Base-by-base conservation (phyloP, 92 coral and sea anemone species). In the Heliopora coerulea region DNA sequence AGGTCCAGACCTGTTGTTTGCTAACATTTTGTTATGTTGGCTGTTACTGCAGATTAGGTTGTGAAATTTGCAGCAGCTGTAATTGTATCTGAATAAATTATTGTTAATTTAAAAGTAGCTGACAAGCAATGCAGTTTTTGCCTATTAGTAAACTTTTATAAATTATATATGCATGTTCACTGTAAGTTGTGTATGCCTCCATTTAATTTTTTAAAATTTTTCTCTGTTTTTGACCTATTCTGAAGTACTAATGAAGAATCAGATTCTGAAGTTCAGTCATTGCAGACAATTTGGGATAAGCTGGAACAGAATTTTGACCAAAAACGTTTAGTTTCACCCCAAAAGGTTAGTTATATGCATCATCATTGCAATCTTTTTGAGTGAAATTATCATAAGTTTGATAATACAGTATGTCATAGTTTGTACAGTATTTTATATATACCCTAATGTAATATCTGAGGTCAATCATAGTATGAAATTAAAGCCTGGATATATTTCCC, bases 231-330 rank as follows among this genome's bases (percentile, higher is more conserved):
- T 19, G 23, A 4, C 1, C n/a, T 1, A 0, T 54, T 54, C 29
- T 58, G 15, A 40, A 65, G 72, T 65, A 18, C 25, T n/a, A 65
- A 9, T 41, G 72, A 65, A 8, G 4, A 65, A 40, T 40, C 34
- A 5, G 15, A 17, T 42, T 40, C 54, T 40, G 56, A 65, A 15
- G 14, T 61, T 18, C 14, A 21, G 9, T 14, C 54, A 65, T 31
- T 41, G 7, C 72, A 39, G 21, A 50, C 54, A 27, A 65, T 32
- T 1, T 65, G 72, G 72, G 13, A 65, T 20, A 39, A 65, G 18
- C 56, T 65, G 54, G 54, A 65, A 23, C 20, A 32, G 29, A 65
- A 41, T 65, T 65, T 65, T 65, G 72, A 65, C 49, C 72, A 40
- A 33, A 65, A 65, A 9, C 8, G 72, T 23, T 34, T 48, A 26